Evolutionary conservation across 2,797 vertebrate species (phyloP), one percentile per base, ranked within the genome.

Genomic region (Pangasius krempfi): DNA sequence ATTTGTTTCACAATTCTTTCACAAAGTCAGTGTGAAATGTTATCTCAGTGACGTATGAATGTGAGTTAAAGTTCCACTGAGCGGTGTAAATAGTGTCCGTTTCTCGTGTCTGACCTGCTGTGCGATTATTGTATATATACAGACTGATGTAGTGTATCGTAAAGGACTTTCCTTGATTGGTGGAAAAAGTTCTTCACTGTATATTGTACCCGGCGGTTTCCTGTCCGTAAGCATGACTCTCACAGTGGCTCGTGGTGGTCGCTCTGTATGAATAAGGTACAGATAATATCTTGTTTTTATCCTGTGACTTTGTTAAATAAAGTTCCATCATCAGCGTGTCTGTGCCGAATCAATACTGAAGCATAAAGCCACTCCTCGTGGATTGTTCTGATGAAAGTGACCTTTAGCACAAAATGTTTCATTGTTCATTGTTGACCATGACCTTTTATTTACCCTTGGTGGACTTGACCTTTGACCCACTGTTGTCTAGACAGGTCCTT

Each of bases 301-400:
- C 87, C 87, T 93, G 88, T 87, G 92, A 91, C 91, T 91, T 92
- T 91, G 92, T 93, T 92, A 93, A 96, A 95, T 96, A 96, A 96
- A 96, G 92, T 93, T 94, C 92, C 91, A 88, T 90, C 88, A 93
- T 89, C 86, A 88, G 79, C 14, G 13, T 18, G 16, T 78, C 88
- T 87, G 85, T 87, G 81, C 50, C 68, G 30, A 54, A 64, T 89
- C 22, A 18, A 18, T 30, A 33, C 60, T 33, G 14, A 70, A 22
- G 9, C 37, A 47, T 33, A 33, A 81, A 60, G 22, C 58, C 8
- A 22, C 16, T 70, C 33, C 66, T 58, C n/a, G 30, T 50, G 58
- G 44, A 73, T 25, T 60, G 10, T 73, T 62, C 25, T 80, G 44
- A 9, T 54, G 18, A 62, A 64, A 47, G 20, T 62, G 33, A 52